Percentiles rank a stretch among this genome's conserved stretches.
These are phyloP conservation scores for Prietella phreatophila DNA, from an alignment of 2,113 vertebrate species.

Conservation along the genomic window DNA sequence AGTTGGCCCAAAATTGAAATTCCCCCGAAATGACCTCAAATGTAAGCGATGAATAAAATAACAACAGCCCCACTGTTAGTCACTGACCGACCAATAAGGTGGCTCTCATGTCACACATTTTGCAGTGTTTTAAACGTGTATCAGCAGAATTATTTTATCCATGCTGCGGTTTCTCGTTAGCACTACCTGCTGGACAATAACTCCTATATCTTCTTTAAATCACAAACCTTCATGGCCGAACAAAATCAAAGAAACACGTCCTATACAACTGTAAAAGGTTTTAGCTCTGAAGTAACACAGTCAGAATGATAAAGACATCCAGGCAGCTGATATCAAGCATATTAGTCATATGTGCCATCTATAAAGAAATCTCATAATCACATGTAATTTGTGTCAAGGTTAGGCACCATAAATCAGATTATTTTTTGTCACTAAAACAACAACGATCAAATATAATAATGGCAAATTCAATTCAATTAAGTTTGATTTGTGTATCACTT, in stretches of 20 bases:
- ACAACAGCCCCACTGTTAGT: not conserved
- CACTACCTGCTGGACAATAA: slow-evolving; percentile 5
- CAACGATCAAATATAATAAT: not conserved
- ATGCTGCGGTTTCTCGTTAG: not conserved
- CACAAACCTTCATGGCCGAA: not conserved
- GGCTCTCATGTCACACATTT: no score
- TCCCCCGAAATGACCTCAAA: not conserved
- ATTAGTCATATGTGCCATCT: not conserved
- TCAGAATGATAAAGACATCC: not conserved
- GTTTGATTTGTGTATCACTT: no score
- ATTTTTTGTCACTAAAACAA: not conserved
- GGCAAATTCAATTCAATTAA: not conserved
- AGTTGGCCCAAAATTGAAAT: not conserved
- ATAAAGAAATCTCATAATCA: not conserved
- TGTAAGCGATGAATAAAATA: not conserved
- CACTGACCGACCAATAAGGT: not conserved
- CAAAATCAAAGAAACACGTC: not conserved
- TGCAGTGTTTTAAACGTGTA: not conserved
- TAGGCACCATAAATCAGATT: not conserved
- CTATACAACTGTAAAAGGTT: not conserved
- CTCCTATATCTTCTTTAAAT: not conserved
- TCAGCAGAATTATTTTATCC: not conserved
- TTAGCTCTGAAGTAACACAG: not conserved
- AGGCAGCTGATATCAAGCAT: not conserved
- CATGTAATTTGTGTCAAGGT: not conserved